Conservation (phyloP, 2,797 vertebrate genomes). For the Ctenosaura bakeri region DNA sequence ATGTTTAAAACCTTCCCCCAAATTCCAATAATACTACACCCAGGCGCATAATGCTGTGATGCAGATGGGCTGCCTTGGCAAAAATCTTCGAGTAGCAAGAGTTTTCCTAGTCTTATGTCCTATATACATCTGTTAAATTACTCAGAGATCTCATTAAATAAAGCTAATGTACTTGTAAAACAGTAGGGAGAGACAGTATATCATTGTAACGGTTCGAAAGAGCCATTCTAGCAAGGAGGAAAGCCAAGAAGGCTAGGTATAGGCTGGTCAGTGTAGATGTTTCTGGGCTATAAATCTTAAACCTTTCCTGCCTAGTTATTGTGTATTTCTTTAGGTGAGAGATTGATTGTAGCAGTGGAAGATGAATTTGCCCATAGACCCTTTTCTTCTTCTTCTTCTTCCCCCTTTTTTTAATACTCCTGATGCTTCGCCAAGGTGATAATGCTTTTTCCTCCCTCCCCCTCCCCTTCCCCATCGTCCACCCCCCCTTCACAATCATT, state of each 20-base stretch:
- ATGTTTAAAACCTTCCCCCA: conserved; percentile 72
- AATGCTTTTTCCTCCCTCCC: conserved; percentile 79
- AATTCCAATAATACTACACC: conserved; percentile 73
- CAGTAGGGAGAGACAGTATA: conserved; percentile 97
- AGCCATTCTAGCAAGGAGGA: conserved; percentile 85
- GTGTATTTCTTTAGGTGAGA: conserved; percentile 99
- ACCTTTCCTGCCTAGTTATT: conserved; percentile 98
- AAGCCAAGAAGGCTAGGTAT: conserved; percentile 90
- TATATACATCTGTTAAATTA: conserved; percentile 95
- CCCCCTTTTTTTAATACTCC: conserved; percentile 84
- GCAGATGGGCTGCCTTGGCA: conserved; percentile 79
- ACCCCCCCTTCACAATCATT: conserved; percentile 81
- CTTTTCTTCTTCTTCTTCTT: conserved; percentile 77
- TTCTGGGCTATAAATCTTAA: conserved; percentile 97
- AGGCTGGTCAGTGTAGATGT: conserved; percentile 98
- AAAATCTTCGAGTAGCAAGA: conserved; percentile 82
- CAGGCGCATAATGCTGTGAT: conserved; percentile 61
- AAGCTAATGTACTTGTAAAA: conserved; percentile 99
- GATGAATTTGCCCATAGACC: conserved; percentile 96
- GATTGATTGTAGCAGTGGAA: conserved; percentile 98
- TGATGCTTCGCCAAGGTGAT: conserved; percentile 94
- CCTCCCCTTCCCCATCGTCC: background rate
- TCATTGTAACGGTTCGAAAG: conserved; percentile 93
- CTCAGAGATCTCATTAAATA: conserved; percentile 98
- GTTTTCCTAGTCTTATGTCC: conserved; percentile 86